Percentiles rank a stretch among this genome's conserved stretches.
Evolutionary conservation across 2,113 vertebrate species (phyloP).

Genomic region (Dipodomys ordii): DNA sequence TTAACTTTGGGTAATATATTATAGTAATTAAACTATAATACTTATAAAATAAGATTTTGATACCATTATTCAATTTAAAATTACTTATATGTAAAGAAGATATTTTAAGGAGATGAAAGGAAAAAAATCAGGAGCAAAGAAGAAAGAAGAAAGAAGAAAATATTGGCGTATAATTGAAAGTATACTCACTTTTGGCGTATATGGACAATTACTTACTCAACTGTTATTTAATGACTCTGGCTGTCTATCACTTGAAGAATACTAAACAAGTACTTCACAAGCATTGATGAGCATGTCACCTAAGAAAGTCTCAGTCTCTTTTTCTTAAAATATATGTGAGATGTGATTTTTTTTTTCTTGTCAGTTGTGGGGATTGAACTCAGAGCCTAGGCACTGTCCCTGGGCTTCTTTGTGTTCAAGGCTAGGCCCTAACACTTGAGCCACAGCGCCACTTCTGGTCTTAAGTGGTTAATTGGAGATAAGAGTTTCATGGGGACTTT

Average conservation of each 20-base stretch:
- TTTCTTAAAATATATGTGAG: neutral
- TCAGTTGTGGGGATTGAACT: too few relatives aligned
- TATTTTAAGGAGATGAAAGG: neutral
- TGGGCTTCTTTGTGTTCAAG: too few relatives aligned
- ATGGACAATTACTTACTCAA: too few relatives aligned
- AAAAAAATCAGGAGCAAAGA: rapidly evolving
- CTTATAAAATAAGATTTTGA: neutral
- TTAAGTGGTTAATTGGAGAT: too few relatives aligned
- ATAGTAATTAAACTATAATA: neutral
- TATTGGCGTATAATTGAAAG: neutral
- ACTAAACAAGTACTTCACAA: neutral
- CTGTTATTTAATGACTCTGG: too few relatives aligned
- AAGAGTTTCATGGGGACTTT: too few relatives aligned
- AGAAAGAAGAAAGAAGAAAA: neutral
- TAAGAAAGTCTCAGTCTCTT: neutral
- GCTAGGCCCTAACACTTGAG: too few relatives aligned
- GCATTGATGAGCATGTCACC: neutral
- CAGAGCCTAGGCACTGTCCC: too few relatives aligned
- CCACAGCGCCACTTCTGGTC: too few relatives aligned
- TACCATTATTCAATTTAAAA: neutral
- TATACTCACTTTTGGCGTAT: neutral
- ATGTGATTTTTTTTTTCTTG: neutral
- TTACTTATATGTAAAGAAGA: neutral
- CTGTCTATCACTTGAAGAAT: neutral
- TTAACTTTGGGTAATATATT: neutral